phyloP scores from a whole-genome alignment of 2,888 invertebrate species.

The Caenorhabditis plicata region DNA sequence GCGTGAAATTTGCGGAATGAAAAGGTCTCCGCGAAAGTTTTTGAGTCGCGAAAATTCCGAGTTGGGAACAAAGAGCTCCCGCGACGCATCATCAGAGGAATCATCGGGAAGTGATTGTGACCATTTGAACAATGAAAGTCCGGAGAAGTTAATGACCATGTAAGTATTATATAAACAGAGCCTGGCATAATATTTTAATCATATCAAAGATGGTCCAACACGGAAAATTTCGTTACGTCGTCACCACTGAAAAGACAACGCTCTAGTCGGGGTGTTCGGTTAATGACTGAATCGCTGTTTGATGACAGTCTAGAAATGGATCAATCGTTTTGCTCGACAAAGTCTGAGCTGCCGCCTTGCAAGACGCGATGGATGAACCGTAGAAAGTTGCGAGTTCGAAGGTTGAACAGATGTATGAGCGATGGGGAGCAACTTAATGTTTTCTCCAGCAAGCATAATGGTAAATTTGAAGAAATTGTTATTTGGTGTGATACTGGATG shows the following conservation, averaged over 20 bases:
- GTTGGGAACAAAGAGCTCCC: no score
- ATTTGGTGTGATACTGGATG: no score
- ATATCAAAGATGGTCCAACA: conserved; percentile 35
- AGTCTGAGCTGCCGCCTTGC: conserved; percentile 43
- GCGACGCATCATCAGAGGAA: conserved; percentile 53
- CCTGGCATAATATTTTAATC: no score
- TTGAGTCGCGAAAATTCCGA: no score
- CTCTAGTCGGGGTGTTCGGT: conserved; percentile 18
- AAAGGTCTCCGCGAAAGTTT: conserved; percentile 18
- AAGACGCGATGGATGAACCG: conserved; percentile 24
- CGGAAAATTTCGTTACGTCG: conserved; percentile 24
- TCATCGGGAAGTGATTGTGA: conserved; percentile 52
- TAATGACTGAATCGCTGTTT: conserved; percentile 22
- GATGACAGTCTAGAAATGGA: conserved; percentile 46
- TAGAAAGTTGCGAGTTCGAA: conserved; percentile 33
- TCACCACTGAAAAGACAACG: conserved; percentile 34
- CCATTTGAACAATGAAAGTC: no score
- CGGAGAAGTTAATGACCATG: conserved; percentile 34
- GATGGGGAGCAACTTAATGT: conserved; percentile 55
- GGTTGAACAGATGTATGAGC: conserved; percentile 53
- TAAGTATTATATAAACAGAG: conserved; percentile 3
- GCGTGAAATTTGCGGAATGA: conserved; percentile 41
- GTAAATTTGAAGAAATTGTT: neutral
- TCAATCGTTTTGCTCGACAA: conserved; percentile 51
- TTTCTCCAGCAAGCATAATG: conserved; percentile 8